Percentiles rank a stretch among this genome's conserved stretches.
Evolutionary conservation across 2,888 invertebrate genomes (phyloP).

Genomic region (Patella caerulea): DNA sequence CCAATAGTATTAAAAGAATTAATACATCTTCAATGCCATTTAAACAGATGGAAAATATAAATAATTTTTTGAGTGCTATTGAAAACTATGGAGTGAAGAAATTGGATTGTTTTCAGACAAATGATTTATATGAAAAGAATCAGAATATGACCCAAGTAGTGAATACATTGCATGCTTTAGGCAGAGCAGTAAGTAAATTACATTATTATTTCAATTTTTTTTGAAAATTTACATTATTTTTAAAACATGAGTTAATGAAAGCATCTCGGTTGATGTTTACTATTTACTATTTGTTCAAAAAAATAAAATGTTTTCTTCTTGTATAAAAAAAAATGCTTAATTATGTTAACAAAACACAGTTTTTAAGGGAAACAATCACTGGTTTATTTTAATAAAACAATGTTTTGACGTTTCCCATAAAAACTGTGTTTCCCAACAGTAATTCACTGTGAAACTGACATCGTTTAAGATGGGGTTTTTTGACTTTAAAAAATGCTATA

Average conservation of each 20-base stretch:
- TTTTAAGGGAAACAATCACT: too few relatives aligned
- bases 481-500: too few relatives aligned
- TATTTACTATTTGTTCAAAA: too few relatives aligned
- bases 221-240: not conserved
- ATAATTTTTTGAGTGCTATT: slow-evolving; percentile 87
- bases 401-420: too few relatives aligned
- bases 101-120: slow-evolving; percentile 98
- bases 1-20: slow-evolving; percentile 95
- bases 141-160: slow-evolving; percentile 97
- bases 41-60: slow-evolving; percentile 99
- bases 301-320: too few relatives aligned
- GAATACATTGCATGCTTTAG: slow-evolving; percentile 91
- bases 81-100: slow-evolving; percentile 94
- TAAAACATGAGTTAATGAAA: not conserved
- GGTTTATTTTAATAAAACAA: too few relatives aligned
- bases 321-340: too few relatives aligned
- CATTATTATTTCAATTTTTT: not conserved
- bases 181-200: slow-evolving; percentile 84
- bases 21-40: slow-evolving; percentile 82
- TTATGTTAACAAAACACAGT: too few relatives aligned
- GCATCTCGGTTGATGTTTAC: too few relatives aligned
- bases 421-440: too few relatives aligned
- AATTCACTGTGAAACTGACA: too few relatives aligned
- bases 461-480: too few relatives aligned
- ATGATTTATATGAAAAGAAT: slow-evolving; percentile 91